Evolutionary conservation across 2,888 invertebrate genomes (phyloP), one percentile per base, ranked within the genome.

Genomic region (Eupeodes luniger): DNA sequence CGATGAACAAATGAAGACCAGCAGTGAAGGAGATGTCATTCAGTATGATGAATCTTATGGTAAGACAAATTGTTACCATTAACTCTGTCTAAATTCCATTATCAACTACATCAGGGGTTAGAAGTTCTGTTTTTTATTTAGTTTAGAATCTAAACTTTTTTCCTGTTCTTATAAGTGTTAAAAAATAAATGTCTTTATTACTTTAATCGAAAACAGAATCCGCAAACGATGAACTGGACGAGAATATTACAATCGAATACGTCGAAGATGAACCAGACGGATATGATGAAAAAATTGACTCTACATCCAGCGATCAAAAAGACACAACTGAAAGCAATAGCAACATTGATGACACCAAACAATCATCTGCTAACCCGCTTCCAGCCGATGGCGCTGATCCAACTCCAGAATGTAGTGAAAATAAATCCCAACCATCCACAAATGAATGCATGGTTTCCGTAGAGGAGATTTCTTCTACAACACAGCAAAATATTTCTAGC

Each of bases 221-320:
- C 10, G 82, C 66, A 53, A 88, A 89, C 80, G 90, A 91, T 57
- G 92, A 92, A 61, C 90, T 91, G 78, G 91, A 91, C 78, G 92
- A 92, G 69, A 91, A 91, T 80, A 91, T 91, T 53, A 91, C 92
- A 62, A 91, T 92, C 36, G 92, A 92, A 85, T 92, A 91, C 83
- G 91, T 91, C 7, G 92, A 92, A 85, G 91, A 92, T 40, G 91
- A 91, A 36, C 89, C 89, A 53, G 89, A 89, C 19, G 83, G 84
- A 10, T 84, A 88, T 69, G 89, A 86, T 7, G 89, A 86, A 57
- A 89, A 85, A 78, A 88, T 81, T 64, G 85, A 88, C 11, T 85
- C 81, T 59, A 85, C 88, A 47, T 88, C 78, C 7, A 81, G 69
- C 49, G 78, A 85, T 69, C 77, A 49, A 40, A 84, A 81, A 47